phyloP scores from a whole-genome alignment of 2,113 vertebrate species.

The Urocitellus parryii region DNA sequence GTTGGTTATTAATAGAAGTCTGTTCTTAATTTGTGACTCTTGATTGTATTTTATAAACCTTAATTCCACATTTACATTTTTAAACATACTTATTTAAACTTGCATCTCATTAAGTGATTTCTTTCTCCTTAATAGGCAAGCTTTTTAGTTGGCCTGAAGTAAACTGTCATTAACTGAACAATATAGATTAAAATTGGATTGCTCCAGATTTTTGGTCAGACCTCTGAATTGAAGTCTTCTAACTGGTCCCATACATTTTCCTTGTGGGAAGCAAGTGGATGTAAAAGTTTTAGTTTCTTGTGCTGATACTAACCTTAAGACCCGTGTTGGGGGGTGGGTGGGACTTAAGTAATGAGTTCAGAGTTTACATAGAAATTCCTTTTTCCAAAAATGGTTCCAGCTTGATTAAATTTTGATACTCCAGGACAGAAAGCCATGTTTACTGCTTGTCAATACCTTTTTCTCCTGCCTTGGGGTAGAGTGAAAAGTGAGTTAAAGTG shows the following conservation, averaged over 20 bases:
- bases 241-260: not conserved
- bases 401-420: not conserved
- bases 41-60: conserved; percentile 21
- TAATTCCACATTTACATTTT: conserved; percentile 6
- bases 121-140: not conserved
- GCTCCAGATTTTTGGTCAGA: not conserved
- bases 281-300: not conserved
- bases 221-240: not conserved
- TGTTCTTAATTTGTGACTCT: not conserved
- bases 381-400: not conserved
- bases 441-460: not conserved
- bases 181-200: not conserved
- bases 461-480: not conserved
- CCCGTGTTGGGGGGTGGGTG: not conserved
- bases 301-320: not conserved
- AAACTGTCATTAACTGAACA: not conserved
- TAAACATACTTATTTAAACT: conserved; percentile 24
- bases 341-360: not conserved
- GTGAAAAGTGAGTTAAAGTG: not conserved
- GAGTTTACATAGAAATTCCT: not conserved
- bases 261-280: not conserved
- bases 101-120: not conserved
- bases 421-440: not conserved
- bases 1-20: not conserved
- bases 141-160: not conserved